phyloP scores from a whole-genome alignment of 2,113 vertebrate species.

The Cyrtonyx montezumae region DNA sequence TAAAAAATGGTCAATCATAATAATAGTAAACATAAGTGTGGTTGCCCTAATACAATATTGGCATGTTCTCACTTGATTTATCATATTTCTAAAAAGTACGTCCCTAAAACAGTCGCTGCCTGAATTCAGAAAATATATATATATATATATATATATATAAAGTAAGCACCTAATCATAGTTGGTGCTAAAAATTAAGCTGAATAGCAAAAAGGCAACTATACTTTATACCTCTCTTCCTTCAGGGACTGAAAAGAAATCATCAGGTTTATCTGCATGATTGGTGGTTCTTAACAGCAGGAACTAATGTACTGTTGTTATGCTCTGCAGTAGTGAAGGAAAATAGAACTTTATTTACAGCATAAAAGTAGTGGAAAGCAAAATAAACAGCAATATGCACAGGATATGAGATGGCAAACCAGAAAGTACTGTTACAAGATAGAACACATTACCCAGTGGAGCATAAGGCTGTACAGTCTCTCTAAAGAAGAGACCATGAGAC shows the following conservation, averaged over 20 bases:
- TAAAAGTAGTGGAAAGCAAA: not conserved
- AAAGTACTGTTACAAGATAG: not conserved
- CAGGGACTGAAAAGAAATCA: not conserved
- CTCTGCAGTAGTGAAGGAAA: not conserved
- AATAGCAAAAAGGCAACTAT: too few relatives aligned
- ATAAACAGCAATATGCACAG: not conserved
- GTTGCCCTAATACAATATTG: not conserved
- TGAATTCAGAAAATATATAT: not conserved
- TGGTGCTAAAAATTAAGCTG: too few relatives aligned
- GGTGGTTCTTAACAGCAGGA: not conserved
- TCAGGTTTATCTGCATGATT: not conserved
- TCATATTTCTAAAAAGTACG: not conserved
- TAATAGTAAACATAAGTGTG: not conserved
- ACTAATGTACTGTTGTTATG: not conserved
- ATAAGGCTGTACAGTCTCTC: not conserved
- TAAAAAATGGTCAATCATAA: not conserved
- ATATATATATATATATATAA: not conserved
- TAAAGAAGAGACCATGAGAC: not conserved
- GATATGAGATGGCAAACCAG: not conserved
- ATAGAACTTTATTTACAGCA: not conserved
- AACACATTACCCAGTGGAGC: not conserved
- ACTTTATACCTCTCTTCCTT: too few relatives aligned
- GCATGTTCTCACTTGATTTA: not conserved
- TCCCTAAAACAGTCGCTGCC: not conserved
- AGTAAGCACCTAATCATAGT: not conserved